Percentiles rank a stretch among this genome's conserved stretches.
Evolutionary conservation across 2,888 invertebrate species (phyloP).

Genomic region (Lysandra coridon): DNA sequence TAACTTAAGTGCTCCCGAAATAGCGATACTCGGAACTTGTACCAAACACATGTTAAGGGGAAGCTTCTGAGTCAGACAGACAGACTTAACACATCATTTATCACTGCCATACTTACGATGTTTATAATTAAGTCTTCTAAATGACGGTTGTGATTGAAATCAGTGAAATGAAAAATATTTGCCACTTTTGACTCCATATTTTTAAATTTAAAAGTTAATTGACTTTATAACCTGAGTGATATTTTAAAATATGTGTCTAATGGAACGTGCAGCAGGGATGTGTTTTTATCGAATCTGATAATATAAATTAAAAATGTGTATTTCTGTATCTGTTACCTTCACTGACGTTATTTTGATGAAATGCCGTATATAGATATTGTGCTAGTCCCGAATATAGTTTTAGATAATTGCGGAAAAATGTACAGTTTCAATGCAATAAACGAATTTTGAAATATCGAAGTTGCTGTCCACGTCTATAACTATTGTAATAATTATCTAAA

Average conservation of each 20-base stretch:
- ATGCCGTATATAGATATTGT: too few species aligned
- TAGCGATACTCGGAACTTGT: slow-evolving; percentile 38
- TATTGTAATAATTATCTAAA: neutral
- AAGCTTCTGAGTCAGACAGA: slow-evolving; percentile 51
- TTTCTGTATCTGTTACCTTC: too few species aligned
- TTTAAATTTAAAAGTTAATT: neutral
- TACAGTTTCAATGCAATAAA: too few species aligned
- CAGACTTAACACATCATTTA: slow-evolving; percentile 63
- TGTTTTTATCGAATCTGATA: neutral
- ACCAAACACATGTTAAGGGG: slow-evolving; percentile 46
- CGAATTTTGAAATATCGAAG: too few species aligned
- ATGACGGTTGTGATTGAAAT: neutral
- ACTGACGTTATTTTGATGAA: too few species aligned
- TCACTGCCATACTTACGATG: slow-evolving; percentile 47
- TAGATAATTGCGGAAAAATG: too few species aligned
- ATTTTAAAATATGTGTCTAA: neutral
- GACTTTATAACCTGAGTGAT: neutral
- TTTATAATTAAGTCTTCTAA: neutral
- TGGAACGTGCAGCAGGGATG: neutral
- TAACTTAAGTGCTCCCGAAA: slow-evolving; percentile 33
- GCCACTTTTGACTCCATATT: neutral
- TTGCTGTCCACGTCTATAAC: too few species aligned
- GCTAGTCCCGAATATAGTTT: too few species aligned
- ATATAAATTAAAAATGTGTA: too few species aligned
- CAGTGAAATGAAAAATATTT: neutral